Percentiles rank a stretch among this genome's conserved stretches.
These are phyloP conservation scores for Arge pagana DNA, from an alignment of 2,888 invertebrate species.

Conservation along the genomic window DNA sequence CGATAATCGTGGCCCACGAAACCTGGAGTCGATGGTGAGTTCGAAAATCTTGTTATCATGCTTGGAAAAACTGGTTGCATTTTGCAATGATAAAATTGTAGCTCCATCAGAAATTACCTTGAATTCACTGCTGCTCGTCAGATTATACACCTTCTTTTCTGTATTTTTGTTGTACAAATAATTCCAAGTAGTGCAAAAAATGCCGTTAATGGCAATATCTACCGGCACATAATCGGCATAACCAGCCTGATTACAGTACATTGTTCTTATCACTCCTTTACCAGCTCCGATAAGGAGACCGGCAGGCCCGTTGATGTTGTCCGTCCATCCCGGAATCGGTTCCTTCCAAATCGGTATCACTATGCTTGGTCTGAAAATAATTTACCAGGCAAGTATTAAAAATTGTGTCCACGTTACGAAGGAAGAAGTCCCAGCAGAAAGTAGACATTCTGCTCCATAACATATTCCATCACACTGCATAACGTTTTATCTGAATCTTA, in stretches of 20 bases:
- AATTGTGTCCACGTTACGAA: no score
- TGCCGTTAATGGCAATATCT: slow-evolving; percentile 79
- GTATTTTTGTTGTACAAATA: slow-evolving; percentile 63
- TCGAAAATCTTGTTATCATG: no score
- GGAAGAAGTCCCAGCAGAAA: no score
- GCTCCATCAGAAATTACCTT: slow-evolving; percentile 60
- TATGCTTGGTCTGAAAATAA: slow-evolving; percentile 53
- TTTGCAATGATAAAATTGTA: no score
- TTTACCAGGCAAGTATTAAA: no score
- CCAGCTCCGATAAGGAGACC: slow-evolving; percentile 81
- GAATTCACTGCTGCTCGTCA: slow-evolving; percentile 80
- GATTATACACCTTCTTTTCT: slow-evolving; percentile 67
- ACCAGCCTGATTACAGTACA: slow-evolving; percentile 79
- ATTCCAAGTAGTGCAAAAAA: slow-evolving; percentile 71
- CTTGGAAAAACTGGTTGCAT: no score
- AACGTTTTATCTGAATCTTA: background rate
- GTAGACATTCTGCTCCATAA: no score
- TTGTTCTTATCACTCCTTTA: slow-evolving; percentile 86
- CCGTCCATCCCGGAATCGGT: slow-evolving; percentile 88
- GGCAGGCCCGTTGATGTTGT: slow-evolving; percentile 92
- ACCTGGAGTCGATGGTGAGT: slow-evolving; percentile 47
- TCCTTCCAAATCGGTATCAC: slow-evolving; percentile 88
- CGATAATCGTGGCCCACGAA: slow-evolving; percentile 89
- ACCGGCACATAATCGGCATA: slow-evolving; percentile 83
- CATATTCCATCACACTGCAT: background rate